These are phyloP conservation scores for Epinotia brunnichana DNA, from an alignment of 2,888 invertebrate genomes.

Conservation along the genomic window DNA sequence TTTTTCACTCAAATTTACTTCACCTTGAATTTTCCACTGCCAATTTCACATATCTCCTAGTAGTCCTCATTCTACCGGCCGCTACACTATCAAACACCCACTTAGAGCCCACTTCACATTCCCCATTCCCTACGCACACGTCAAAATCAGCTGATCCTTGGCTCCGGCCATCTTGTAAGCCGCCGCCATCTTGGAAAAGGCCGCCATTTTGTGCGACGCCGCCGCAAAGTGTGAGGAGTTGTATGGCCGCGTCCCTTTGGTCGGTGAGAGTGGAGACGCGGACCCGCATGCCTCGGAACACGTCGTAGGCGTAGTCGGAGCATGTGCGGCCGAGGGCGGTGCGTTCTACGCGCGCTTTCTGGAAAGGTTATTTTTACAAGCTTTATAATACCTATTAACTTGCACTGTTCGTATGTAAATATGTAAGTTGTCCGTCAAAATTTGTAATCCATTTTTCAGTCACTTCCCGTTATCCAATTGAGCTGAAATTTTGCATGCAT, in stretches of 20 bases:
- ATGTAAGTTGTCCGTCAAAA: no score
- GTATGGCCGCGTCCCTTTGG: constrained; percentile 59
- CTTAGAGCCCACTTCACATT: constrained; percentile 63
- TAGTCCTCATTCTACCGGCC: constrained; percentile 65
- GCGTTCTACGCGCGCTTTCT: constrained; percentile 75
- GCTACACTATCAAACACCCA: constrained; percentile 78
- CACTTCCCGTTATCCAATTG: no score
- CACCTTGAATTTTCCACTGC: constrained; percentile 21
- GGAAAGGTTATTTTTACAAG: constrained; percentile 48
- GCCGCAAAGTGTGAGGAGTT: constrained; percentile 68
- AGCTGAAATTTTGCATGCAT: no score
- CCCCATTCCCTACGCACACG: constrained; percentile 59
- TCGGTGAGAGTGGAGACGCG: constrained; percentile 55
- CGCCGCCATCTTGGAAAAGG: constrained; percentile 43
- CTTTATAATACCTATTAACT: no score
- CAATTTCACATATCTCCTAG: constrained; percentile 61
- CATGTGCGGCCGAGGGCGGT: constrained; percentile 59
- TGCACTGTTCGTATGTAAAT: no score
- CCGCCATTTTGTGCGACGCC: constrained; percentile 52
- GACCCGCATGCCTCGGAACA: constrained; percentile 69
- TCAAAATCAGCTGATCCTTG: constrained; percentile 51
- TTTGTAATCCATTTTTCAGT: no score
- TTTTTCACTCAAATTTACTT: not conserved
- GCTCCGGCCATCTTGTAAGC: constrained; percentile 47
- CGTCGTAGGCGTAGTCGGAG: constrained; percentile 70